These are phyloP conservation scores for Champsocephalus gunnari DNA, from an alignment of 2,797 vertebrate genomes.

Conservation along the genomic window DNA sequence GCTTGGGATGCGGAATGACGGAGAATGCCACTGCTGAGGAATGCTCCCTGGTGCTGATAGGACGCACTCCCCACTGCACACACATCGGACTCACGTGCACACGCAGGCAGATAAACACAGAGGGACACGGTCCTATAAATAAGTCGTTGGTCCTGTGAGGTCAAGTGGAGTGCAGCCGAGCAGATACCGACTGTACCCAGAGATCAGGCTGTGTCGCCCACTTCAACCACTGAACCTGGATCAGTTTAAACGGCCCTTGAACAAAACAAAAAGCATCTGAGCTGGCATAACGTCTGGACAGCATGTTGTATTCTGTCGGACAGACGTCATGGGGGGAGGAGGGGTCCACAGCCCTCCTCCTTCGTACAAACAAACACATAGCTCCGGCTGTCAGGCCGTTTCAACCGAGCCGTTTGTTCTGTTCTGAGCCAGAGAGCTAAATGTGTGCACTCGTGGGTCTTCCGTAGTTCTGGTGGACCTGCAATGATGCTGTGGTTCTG, in stretches of 20 bases:
- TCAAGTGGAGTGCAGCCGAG: conserved; percentile 76
- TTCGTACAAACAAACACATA: conserved; percentile 79
- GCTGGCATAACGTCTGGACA: conserved; percentile 48
- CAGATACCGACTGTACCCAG: conserved; percentile 74
- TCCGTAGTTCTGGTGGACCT: conserved; percentile 29
- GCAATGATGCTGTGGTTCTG: conserved; percentile 31
- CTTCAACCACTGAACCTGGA: conserved; percentile 46
- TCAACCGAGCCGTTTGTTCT: conserved; percentile 74
- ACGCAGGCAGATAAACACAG: conserved; percentile 39
- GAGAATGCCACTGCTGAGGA: conserved; percentile 75
- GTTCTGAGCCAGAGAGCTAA: conserved; percentile 67
- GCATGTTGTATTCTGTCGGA: conserved; percentile 58
- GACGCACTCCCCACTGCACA: conserved; percentile 42
- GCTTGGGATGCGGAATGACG: conserved; percentile 68
- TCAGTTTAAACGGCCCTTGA: conserved; percentile 37
- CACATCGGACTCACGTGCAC: conserved; percentile 53
- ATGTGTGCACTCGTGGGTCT: conserved; percentile 69
- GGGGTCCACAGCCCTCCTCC: neutral
- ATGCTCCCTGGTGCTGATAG: conserved; percentile 67
- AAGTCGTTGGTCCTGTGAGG: conserved; percentile 67
- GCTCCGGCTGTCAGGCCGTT: conserved; percentile 77
- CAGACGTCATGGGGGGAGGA: conserved; percentile 50
- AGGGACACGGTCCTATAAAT: conserved; percentile 72
- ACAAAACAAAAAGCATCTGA: conserved; percentile 36
- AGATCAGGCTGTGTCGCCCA: conserved; percentile 60